phyloP scores from a whole-genome alignment of 2,888 invertebrate species.

The Syrphus vitripennis region DNA sequence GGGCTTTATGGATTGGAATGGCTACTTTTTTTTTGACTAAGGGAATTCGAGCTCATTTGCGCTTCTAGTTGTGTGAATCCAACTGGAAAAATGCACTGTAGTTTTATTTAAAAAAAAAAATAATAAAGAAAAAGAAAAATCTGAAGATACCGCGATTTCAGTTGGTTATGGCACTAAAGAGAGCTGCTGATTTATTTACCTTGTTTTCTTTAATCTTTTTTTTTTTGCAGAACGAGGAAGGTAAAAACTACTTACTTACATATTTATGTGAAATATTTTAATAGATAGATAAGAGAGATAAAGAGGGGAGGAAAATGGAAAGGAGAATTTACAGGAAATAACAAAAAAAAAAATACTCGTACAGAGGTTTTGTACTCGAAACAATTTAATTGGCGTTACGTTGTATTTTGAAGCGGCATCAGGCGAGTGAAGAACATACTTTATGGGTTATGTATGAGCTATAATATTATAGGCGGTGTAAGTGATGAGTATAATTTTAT shows the following conservation, averaged over 20 bases:
- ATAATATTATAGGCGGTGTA: background rate
- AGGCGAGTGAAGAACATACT: background rate
- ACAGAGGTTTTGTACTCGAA: background rate
- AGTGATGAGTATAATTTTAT: conserved; percentile 17
- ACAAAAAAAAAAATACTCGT: background rate
- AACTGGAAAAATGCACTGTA: conserved; percentile 52
- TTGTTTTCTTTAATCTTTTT: conserved; percentile 19
- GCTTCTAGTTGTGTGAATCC: conserved; percentile 58
- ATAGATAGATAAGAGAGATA: no score
- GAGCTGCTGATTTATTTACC: conserved; percentile 58
- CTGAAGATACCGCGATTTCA: conserved; percentile 55
- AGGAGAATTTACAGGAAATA: conserved; percentile 17
- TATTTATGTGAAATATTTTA: background rate
- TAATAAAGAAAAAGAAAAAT: background rate
- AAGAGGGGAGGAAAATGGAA: background rate
- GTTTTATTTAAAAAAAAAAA: conserved; percentile 8
- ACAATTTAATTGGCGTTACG: conserved; percentile 47
- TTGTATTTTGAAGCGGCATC: no score
- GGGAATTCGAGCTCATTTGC: conserved; percentile 49
- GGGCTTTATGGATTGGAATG: conserved; percentile 32
- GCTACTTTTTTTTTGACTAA: conserved; percentile 16
- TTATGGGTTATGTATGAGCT: conserved; percentile 14
- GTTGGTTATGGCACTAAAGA: conserved; percentile 52
- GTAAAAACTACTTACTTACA: background rate
- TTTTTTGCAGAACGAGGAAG: conserved; percentile 8